These are phyloP conservation scores for Pogonophryne albipinna DNA, from an alignment of 2,797 vertebrate species.

Conservation along the genomic window DNA sequence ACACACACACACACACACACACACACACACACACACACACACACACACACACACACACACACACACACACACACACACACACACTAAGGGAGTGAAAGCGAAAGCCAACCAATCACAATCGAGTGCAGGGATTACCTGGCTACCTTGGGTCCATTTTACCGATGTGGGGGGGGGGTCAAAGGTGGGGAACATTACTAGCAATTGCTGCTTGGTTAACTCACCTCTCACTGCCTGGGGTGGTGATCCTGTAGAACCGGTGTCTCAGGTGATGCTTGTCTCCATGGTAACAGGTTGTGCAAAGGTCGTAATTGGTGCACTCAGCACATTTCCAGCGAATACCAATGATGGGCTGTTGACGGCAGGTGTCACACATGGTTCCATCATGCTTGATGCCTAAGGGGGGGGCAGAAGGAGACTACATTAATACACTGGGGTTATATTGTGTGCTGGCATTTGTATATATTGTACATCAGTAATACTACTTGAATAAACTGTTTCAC, in stretches of 20 bases:
- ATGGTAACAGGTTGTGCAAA: slow-evolving; percentile 99
- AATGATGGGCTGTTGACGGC: slow-evolving; percentile 98
- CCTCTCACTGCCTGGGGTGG: slow-evolving; percentile 98
- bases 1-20: slow-evolving; percentile 7
- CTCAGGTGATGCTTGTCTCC: slow-evolving; percentile 99
- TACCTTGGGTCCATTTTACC: slow-evolving; percentile 7
- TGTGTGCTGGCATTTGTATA: background rate
- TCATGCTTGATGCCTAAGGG: slow-evolving; percentile 97
- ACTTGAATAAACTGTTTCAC: background rate
- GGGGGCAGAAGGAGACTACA: background rate
- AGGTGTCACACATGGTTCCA: slow-evolving; percentile 99
- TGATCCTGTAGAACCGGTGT: slow-evolving; percentile 99
- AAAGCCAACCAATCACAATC: slow-evolving; percentile 25
- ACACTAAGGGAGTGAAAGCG: slow-evolving; percentile 9
- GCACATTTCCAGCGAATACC: slow-evolving; percentile 99
- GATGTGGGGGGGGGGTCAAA: background rate
- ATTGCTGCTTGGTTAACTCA: slow-evolving; percentile 66
- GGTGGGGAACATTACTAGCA: slow-evolving; percentile 13
- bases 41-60: too few relatives aligned
- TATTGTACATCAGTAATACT: background rate
- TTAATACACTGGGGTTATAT: background rate
- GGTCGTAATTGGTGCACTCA: slow-evolving; percentile 98
- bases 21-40: slow-evolving; percentile 3
- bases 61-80: too few relatives aligned
- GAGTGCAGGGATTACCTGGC: slow-evolving; percentile 19